Conservation (phyloP, 2,113 vertebrate genomes). For the Calyptomena viridis region DNA sequence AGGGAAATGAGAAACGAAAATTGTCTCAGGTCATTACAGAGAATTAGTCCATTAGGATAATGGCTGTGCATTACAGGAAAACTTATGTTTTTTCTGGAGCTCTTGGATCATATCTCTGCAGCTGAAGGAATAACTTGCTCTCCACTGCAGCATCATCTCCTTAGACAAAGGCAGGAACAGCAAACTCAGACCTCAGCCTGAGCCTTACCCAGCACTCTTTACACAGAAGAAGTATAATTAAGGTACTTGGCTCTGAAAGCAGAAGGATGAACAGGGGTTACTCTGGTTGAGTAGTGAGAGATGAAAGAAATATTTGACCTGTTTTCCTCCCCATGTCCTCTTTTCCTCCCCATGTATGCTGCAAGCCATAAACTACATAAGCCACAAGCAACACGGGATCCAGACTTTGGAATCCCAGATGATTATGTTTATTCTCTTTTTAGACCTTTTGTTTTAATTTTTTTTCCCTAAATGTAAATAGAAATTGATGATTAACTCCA, state of each 20-base stretch:
- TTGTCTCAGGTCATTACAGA: background rate
- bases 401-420: background rate
- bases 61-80: background rate
- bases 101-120: background rate
- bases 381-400: background rate
- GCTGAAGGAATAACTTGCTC: background rate
- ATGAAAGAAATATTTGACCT: background rate
- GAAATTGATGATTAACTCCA: conserved; percentile 22
- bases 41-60: background rate
- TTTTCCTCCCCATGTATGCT: background rate
- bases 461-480: background rate
- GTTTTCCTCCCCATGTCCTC: background rate
- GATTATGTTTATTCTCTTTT: background rate
- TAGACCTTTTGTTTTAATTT: background rate
- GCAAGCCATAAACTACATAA: background rate
- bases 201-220: background rate
- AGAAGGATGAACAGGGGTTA: background rate
- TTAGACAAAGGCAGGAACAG: background rate
- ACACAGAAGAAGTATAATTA: background rate
- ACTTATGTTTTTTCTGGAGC: background rate
- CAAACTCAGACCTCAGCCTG: background rate
- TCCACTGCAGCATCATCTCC: background rate
- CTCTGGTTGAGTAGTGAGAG: background rate
- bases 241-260: accelerated
- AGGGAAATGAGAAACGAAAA: background rate